Evolutionary conservation across 2,113 vertebrate species (phyloP), one percentile per base, ranked within the genome.

Genomic region (Odocoileus hemionus): DNA sequence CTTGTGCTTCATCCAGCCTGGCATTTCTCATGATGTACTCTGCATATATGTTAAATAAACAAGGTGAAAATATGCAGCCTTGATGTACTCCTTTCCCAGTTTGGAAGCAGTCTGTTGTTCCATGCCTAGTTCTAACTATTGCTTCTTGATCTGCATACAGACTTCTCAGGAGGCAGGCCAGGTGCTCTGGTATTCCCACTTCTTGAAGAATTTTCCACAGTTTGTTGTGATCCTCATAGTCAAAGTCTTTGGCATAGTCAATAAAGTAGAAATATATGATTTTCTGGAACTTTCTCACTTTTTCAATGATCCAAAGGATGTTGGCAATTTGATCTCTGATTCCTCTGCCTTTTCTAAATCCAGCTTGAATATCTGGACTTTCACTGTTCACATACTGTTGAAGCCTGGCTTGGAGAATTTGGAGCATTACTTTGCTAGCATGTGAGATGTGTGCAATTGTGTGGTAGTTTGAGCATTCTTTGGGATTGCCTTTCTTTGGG

Each of bases 291-390:
- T n/a, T 8, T 67, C 61, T 67, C 7, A 17, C 61, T n/a, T 67
- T 67, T 67, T n/a, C 17, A 8, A n/a, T 67, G 61, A n/a, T 8
- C 61, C 61, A n/a, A 0, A 0, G 0, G 4, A 67, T n/a, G 33
- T 67, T 67, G 7, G 7, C 61, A n/a, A 67, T 67, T 67, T 67
- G 16, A 67, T 67, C 7, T n/a, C 61, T 67, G 61, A 17, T n/a
- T 67, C 61, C 33, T n/a, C 61, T 19, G 4, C 7, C 4, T 67
- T 67, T n/a, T 67, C 15, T 10, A n/a, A n/a, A 67, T 19, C 4
- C 4, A 67, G 16, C 61, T 67, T n/a, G 61, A n/a, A n/a, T 33
- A 67, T 67, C 61, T 19, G 33, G 16, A n/a, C 19, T 16, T 67
- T n/a, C 61, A n/a, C 15, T 7, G 61, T 67, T 67, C 33, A 67